Conservation (phyloP, 2,888 invertebrate genomes). For the Orthonychiurus folsomi region DNA sequence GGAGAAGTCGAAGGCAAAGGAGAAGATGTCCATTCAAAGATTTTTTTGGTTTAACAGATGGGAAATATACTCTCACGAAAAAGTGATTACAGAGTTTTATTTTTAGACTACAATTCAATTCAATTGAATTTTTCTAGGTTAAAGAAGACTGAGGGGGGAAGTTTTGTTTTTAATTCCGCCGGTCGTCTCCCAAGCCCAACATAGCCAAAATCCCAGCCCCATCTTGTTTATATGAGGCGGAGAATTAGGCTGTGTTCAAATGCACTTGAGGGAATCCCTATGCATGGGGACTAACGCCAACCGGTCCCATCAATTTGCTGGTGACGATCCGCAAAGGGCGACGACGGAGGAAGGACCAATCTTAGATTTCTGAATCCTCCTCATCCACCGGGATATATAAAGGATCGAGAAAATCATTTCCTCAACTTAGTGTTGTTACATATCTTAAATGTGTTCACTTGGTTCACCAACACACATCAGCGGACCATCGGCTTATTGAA, state of each 20-base stretch:
- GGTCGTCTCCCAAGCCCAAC: neutral
- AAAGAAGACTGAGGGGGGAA: constrained; percentile 1
- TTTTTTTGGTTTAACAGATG: neutral
- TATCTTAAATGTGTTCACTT: no score
- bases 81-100: constrained; percentile 1
- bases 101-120: neutral
- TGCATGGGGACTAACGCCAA: no score
- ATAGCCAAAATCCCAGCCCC: no score
- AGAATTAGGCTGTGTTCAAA: no score
- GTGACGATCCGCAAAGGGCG: no score
- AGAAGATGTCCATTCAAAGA: neutral
- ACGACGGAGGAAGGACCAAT: no score
- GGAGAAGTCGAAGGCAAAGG: neutral
- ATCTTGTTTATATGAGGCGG: no score
- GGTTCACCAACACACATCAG: no score
- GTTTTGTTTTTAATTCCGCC: neutral
- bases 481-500: no score
- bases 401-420: neutral
- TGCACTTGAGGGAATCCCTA: no score
- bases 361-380: no score
- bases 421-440: neutral
- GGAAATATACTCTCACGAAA: constrained; percentile 1
- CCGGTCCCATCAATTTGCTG: no score
- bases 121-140: neutral
- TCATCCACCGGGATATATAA: neutral